phyloP scores from a whole-genome alignment of 2,113 vertebrate species.

The Thalassarche chlororhynchos region DNA sequence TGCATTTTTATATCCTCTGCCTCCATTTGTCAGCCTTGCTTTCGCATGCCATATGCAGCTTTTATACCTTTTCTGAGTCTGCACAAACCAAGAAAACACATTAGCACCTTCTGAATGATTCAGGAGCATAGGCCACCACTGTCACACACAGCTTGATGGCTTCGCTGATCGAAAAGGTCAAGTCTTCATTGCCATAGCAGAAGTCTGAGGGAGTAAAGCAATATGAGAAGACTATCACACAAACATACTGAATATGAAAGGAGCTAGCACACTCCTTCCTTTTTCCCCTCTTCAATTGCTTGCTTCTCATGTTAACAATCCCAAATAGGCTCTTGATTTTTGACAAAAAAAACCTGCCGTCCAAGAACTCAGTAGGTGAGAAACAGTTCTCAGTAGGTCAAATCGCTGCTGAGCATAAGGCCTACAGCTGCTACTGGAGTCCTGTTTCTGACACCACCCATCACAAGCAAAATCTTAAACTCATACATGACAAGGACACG shows the following conservation, averaged over 20 bases:
- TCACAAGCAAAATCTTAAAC: background rate
- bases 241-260: background rate
- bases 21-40: background rate
- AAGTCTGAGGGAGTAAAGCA: constrained; percentile 83
- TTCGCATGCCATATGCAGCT: background rate
- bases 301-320: background rate
- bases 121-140: constrained; percentile 94
- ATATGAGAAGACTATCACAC: background rate
- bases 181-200: constrained; percentile 96
- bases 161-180: constrained; percentile 95
- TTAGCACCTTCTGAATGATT: constrained; percentile 93
- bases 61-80: background rate
- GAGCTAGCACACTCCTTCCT: background rate
- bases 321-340: background rate
- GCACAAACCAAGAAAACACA: background rate
- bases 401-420: background rate
- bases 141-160: constrained; percentile 98
- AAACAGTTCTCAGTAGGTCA: background rate
- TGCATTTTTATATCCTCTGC: background rate
- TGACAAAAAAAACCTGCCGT: background rate
- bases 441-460: background rate
- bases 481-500: background rate
- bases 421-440: background rate
- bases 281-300: background rate
- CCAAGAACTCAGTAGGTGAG: background rate